Evolutionary conservation across 2,888 invertebrate species (phyloP).

Genomic region (Tuta absoluta): DNA sequence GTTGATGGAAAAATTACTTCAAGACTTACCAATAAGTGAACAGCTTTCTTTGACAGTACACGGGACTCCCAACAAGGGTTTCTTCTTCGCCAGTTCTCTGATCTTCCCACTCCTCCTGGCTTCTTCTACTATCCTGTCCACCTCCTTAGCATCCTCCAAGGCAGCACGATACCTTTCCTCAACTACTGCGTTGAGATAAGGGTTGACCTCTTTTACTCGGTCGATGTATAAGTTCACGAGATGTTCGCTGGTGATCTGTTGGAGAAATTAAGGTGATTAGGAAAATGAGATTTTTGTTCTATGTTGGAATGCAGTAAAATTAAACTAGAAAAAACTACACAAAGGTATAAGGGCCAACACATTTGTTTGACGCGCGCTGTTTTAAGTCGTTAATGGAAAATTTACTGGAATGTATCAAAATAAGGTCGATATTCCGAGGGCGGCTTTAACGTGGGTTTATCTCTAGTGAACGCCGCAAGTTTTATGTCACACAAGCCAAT

Average conservation of each 20-base stretch:
- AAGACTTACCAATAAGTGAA: constrained; percentile 83
- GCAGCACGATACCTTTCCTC: constrained; percentile 84
- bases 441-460: no score
- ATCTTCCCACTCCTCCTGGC: constrained; percentile 52
- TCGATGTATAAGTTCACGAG: constrained; percentile 83
- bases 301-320: background rate
- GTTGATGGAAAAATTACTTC: background rate
- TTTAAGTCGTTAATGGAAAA: no score
- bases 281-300: background rate
- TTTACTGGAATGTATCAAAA: no score
- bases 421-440: no score
- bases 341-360: no score
- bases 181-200: constrained; percentile 85
- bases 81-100: constrained; percentile 67
- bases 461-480: no score
- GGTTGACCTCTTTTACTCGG: constrained; percentile 84
- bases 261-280: constrained; percentile 23
- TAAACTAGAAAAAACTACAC: no score
- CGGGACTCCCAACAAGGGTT: constrained; percentile 90
- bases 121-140: constrained; percentile 71
- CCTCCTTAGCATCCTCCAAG: constrained; percentile 81
- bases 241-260: constrained; percentile 82
- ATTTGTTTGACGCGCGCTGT: no score
- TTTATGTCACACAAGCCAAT: no score
- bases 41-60: constrained; percentile 92